Evolutionary conservation across 2,797 vertebrate species (phyloP), one percentile per base, ranked within the genome.

Genomic region (Dendrocincla fuliginosa): DNA sequence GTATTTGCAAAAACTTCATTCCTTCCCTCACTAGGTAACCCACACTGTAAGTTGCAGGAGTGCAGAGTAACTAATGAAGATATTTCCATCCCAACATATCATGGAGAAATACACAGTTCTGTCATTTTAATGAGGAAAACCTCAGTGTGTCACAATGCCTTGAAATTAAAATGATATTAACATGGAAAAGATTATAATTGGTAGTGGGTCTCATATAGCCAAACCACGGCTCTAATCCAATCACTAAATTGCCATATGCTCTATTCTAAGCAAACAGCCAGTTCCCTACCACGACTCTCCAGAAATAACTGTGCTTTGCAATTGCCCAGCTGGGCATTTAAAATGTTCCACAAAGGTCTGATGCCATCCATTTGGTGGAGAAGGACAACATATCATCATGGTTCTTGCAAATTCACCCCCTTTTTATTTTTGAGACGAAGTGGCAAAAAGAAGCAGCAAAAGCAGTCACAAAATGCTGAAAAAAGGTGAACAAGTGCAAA

Each of bases 191-290:
- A 65, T 11, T 59, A 19, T 79, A 94, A 78, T 77, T 86, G 55
- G 59, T 90, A 84, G 37, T 7, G 2, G 61, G 64, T 91, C 85
- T 77, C 49, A 70, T 17, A 75, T 8, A 96, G 77, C 24, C 81
- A 93, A 92, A 94, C 76, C 78, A 69, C 2, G 0, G 85, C 84
- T 95, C 76, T 35, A 84, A 92, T 88, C 63, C 67, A 93, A 67
- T 52, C 59, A 19, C 70, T 94, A 78, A 94, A 88, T n/a, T 88
- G 89, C 91, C 96, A 96, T 96, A 96, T 96, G 96, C 69, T 94
- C 79, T 91, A 68, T 79, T 94, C 94, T 42, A 81, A 92, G 95
- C 68, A 60, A 83, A 33, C 81, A 89, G 96, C 74, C 90, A 91
- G 87, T 76, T 97, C 93, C 74, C 70, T 77, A 92, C 79, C 83